phyloP scores from a whole-genome alignment of 2,113 vertebrate species.

The Dromaius novaehollandiae region DNA sequence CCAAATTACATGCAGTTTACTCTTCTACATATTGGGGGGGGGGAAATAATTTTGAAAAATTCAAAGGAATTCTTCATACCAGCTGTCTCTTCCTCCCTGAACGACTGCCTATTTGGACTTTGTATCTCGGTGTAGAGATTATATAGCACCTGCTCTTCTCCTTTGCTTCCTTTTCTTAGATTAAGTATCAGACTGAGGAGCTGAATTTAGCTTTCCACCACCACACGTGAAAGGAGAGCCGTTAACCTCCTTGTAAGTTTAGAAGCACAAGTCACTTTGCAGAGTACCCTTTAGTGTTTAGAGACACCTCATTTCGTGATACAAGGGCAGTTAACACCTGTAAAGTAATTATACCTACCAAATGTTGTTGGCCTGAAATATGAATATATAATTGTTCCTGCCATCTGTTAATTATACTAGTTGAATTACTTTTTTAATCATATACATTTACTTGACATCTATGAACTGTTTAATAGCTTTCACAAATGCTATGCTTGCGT shows the following conservation, averaged over 20 bases:
- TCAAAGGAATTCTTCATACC: slow-evolving; percentile 54
- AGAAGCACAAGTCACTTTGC: slow-evolving; percentile 68
- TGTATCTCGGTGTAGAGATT: slow-evolving; percentile 49
- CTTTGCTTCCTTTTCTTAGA: slow-evolving; percentile 32
- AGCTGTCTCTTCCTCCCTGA: slow-evolving; percentile 66
- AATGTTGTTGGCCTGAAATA: slow-evolving; percentile 80
- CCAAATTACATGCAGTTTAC: slow-evolving; percentile 16
- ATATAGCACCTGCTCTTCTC: slow-evolving; percentile 52
- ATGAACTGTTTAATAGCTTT: slow-evolving; percentile 72
- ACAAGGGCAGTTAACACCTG: slow-evolving; percentile 81
- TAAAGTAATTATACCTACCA: slow-evolving; percentile 85
- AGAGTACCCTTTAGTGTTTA: slow-evolving; percentile 52
- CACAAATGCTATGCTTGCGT: slow-evolving; percentile 36
- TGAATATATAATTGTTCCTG: slow-evolving; percentile 79
- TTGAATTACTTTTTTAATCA: slow-evolving; percentile 78
- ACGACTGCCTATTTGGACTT: slow-evolving; percentile 55
- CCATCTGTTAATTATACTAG: slow-evolving; percentile 84
- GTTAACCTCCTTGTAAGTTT: slow-evolving; percentile 56
- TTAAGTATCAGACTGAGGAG: not conserved
- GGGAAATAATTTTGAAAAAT: slow-evolving; percentile 46
- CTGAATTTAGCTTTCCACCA: slow-evolving; percentile 46
- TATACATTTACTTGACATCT: slow-evolving; percentile 71
- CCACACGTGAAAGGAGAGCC: not conserved
- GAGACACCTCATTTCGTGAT: slow-evolving; percentile 66
- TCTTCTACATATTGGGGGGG: slow-evolving; percentile 45